Base-by-base conservation (phyloP, 2,888 invertebrate genomes). In the Stenodema calcarata region DNA sequence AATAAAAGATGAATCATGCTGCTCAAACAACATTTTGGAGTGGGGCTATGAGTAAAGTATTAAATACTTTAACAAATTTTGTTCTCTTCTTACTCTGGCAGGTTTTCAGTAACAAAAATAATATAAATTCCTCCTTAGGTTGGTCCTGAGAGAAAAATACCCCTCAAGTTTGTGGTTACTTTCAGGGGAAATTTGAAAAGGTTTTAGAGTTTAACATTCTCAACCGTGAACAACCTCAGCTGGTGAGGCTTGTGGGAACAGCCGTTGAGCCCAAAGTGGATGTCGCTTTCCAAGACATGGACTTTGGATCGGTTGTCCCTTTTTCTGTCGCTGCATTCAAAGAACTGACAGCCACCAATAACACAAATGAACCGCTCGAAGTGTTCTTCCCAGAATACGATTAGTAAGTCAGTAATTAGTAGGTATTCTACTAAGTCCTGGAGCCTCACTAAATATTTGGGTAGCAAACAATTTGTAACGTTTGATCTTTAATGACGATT, bases 331-430 rank as follows among this genome's bases (percentile, higher is more conserved):
- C 54, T 27, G 42, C 30, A 41, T 42, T 27, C 35, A 86, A 79
- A 69, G 62, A 86, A 1, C 23, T 86, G 6, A 79, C 62, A 1
- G 79, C 62, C 0, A 69, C 70, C 42, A 86, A 86, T 41, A 86
- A 86, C 27, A 86, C 86, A 3, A 14, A 14, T 12, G n/a, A 41
- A 3, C 79, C 86, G 0, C 27, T 86, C 42, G 86, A 86, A 86
- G 79, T 86, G 0, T 86, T 62, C 30, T 86, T 86, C 35, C 86
- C 86, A 27, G 86, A 86, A 42, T 86, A 54, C 30, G 79, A 78
- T 42, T 69, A 79, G 86, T 86, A 47, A 73, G 84, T 44, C 35
- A 35, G 35, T 7, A 35, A 4, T 4, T 7, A 35, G 7, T 4
- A 35, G 35, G 35, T 35, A 2, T 4, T 2, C 4, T 35, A 35